These are phyloP conservation scores for Aelia acuminata DNA, from an alignment of 2,888 invertebrate species.

Conservation along the genomic window DNA sequence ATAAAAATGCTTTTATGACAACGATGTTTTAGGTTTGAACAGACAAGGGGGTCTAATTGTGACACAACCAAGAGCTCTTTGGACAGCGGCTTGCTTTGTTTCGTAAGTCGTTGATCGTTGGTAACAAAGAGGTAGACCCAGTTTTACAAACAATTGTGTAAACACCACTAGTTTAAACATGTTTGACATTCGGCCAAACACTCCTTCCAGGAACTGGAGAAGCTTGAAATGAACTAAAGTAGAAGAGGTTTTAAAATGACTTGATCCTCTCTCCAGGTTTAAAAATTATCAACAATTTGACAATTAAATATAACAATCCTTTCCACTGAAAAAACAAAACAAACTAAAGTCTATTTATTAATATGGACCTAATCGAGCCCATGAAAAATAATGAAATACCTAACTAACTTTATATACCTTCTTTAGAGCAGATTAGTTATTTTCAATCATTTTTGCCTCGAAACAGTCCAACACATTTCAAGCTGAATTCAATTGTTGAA, in stretches of 20 bases:
- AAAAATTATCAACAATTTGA: background rate
- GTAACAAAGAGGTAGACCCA: background rate
- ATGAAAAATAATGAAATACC: too few species aligned
- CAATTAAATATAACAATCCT: too few species aligned
- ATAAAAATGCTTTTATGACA: too few species aligned
- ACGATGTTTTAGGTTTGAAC: too few species aligned
- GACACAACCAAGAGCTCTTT: background rate
- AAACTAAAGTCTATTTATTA: too few species aligned
- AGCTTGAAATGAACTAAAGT: background rate
- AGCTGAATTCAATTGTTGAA: too few species aligned
- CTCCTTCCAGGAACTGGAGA: background rate
- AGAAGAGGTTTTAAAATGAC: background rate
- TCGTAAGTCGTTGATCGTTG: constrained; percentile 6
- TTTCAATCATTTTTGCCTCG: too few species aligned
- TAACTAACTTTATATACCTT: too few species aligned
- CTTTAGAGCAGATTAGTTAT: too few species aligned
- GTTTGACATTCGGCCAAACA: constrained; percentile 11
- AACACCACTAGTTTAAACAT: constrained; percentile 1
- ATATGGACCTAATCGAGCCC: too few species aligned
- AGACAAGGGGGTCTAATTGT: background rate
- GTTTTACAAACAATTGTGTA: constrained; percentile 17
- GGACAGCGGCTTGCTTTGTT: constrained; percentile 27
- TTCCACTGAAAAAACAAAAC: too few species aligned
- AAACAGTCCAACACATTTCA: too few species aligned
- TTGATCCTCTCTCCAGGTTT: background rate